phyloP scores from a whole-genome alignment of 2,113 vertebrate species.

The Engystomops pustulosus region DNA sequence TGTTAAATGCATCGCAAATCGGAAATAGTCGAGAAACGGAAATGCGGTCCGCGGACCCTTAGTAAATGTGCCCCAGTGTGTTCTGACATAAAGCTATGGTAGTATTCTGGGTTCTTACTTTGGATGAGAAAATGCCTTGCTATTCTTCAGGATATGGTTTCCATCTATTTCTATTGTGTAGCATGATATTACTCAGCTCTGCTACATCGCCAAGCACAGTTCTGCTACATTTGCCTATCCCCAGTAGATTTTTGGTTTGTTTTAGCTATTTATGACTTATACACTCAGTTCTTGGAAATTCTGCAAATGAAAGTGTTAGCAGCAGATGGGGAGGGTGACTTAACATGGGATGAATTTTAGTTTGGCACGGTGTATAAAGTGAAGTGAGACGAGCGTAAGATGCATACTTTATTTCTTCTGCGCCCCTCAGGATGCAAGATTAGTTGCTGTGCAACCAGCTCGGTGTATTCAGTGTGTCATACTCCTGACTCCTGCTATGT shows the following conservation, averaged over 20 bases:
- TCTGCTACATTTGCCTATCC: neutral
- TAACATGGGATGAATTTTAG: conserved; percentile 48
- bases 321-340: conserved; percentile 41
- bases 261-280: conserved; percentile 21
- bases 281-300: conserved; percentile 25
- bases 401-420: conserved; percentile 22
- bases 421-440: conserved; percentile 31
- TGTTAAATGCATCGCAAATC: too few species aligned
- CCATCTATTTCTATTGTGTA: too few species aligned
- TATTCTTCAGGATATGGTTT: too few species aligned
- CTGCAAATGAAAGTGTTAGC: conserved; percentile 11
- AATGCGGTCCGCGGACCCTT: too few species aligned
- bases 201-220: neutral
- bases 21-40: too few species aligned
- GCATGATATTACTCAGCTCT: neutral
- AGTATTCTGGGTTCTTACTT: too few species aligned
- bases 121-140: too few species aligned
- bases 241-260: neutral
- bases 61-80: too few species aligned
- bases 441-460: conserved; percentile 45
- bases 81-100: too few species aligned
- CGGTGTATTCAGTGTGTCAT: conserved; percentile 21
- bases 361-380: conserved; percentile 20
- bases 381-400: conserved; percentile 31
- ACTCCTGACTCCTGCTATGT: conserved; percentile 14